Conservation (phyloP, 2,113 vertebrate genomes). For the Todiramphus chloris region DNA sequence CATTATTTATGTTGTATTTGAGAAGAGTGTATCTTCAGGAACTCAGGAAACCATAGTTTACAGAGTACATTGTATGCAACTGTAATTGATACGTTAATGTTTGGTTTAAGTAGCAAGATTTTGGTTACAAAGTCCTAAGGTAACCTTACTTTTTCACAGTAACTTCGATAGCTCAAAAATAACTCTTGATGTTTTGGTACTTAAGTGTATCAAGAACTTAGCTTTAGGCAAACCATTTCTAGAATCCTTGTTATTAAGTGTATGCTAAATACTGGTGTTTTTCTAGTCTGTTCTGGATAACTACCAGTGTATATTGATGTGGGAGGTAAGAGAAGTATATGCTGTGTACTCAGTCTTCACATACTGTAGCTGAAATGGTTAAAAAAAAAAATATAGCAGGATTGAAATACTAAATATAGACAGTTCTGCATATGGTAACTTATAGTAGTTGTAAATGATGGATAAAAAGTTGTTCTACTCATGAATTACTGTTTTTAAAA, state of each 20-base stretch:
- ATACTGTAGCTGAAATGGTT: neutral
- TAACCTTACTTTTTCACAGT: neutral
- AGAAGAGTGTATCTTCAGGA: neutral
- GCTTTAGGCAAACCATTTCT: neutral
- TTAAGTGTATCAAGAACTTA: neutral
- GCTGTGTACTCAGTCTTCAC: neutral
- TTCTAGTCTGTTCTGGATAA: neutral
- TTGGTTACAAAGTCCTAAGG: neutral
- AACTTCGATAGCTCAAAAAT: neutral
- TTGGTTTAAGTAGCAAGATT: neutral
- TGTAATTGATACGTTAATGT: neutral
- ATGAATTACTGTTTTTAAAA: neutral
- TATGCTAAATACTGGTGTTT: neutral
- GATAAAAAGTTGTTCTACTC: neutral
- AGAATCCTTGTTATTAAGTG: neutral
- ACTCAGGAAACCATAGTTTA: neutral
- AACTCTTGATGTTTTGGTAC: neutral
- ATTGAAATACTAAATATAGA: neutral
- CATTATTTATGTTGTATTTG: neutral
- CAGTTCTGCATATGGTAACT: neutral
- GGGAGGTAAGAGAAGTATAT: neutral
- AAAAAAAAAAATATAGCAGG: neutral
- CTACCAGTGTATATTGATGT: neutral
- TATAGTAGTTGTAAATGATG: neutral
- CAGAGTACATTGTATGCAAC: neutral